These are phyloP conservation scores for Paramisgurnus dabryanus DNA, from an alignment of 2,113 vertebrate species.

Conservation along the genomic window DNA sequence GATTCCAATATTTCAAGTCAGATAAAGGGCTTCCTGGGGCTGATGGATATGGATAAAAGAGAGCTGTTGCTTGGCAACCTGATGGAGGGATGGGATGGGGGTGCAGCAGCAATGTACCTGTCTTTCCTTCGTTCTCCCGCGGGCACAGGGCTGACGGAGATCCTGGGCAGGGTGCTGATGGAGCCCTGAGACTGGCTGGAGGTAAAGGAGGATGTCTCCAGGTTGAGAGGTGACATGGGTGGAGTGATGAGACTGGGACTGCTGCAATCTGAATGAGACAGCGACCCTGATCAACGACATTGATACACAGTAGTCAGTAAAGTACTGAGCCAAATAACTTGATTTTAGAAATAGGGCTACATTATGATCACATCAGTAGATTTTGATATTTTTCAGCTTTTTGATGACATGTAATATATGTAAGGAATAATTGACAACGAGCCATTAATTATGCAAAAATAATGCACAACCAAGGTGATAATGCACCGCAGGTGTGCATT, in stretches of 20 bases:
- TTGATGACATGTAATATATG: no score
- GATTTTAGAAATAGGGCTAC: no score
- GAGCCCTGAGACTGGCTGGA: conserved; percentile 94
- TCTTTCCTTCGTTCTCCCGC: conserved; percentile 91
- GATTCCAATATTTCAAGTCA: not conserved
- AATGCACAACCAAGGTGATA: no score
- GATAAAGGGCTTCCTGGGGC: conserved; percentile 23
- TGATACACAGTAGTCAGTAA: not conserved
- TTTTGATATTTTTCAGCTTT: no score
- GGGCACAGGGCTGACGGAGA: conserved; percentile 89
- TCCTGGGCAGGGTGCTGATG: conserved; percentile 88
- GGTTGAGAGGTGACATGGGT: conserved; percentile 90
- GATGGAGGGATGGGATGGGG: conserved; percentile 40
- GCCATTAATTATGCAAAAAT: no score
- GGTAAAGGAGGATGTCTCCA: conserved; percentile 88
- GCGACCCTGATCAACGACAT: conserved; percentile 75
- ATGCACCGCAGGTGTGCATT: no score
- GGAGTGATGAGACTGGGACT: conserved; percentile 93
- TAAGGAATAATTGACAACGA: no score
- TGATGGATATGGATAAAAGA: conserved; percentile 32
- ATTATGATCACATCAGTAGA: no score
- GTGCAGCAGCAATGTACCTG: conserved; percentile 72
- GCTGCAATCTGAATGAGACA: conserved; percentile 94
- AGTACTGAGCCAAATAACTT: no score
- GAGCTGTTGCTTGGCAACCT: conserved; percentile 69